These are phyloP conservation scores for Acanthiza pusilla DNA, from an alignment of 2,797 vertebrate species.

Conservation along the genomic window DNA sequence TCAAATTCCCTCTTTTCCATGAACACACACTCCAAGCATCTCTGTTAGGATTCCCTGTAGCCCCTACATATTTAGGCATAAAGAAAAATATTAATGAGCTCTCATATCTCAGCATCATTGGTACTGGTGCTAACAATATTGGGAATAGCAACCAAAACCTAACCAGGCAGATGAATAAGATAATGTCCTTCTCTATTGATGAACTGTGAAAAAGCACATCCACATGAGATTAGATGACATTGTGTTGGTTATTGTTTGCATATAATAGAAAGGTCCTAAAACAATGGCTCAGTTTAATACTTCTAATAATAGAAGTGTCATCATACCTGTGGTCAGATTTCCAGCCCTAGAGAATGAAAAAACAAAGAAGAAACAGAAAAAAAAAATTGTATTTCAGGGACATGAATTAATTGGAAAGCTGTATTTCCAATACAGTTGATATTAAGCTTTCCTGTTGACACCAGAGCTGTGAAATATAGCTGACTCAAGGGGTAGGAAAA, in stretches of 20 bases:
- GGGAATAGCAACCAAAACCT: background rate
- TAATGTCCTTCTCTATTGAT: background rate
- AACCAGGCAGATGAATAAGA: background rate
- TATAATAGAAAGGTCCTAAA: background rate
- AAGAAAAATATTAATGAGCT: background rate
- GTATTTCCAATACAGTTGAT: conserved; percentile 24
- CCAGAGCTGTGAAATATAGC: conserved; percentile 40
- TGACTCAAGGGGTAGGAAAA: conserved; percentile 52
- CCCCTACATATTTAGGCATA: rapidly evolving
- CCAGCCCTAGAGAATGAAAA: background rate
- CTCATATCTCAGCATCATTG: background rate
- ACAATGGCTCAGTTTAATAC: background rate
- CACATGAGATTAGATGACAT: background rate
- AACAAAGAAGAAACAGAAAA: background rate
- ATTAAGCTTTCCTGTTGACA: conserved; percentile 30
- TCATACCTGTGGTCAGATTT: background rate
- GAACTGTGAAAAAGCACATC: background rate
- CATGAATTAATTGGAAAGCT: conserved; percentile 32
- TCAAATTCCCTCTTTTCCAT: background rate
- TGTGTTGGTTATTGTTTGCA: background rate
- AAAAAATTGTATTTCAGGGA: background rate
- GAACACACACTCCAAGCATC: background rate
- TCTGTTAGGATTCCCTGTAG: background rate
- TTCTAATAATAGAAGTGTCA: background rate
- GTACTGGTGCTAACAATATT: background rate